A percentile compares a stretch with the other conserved stretches of the same genome.
phyloP scores from a whole-genome alignment of 1,140 invertebrate species.

The Anadara kagoshimensis region DNA sequence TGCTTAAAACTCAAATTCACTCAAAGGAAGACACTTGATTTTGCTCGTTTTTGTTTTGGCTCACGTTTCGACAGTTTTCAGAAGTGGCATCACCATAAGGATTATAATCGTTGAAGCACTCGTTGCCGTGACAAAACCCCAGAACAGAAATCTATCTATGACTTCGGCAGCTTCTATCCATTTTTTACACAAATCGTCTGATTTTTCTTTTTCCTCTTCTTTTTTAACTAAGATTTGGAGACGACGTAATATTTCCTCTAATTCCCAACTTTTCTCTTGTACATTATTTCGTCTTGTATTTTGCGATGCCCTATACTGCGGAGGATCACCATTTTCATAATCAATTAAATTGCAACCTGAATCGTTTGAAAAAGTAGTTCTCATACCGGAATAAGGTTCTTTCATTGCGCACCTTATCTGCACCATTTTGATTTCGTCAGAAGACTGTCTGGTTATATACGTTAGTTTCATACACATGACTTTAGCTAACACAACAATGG shows the following conservation, averaged over 20 bases:
- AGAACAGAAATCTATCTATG: conserved; percentile 78
- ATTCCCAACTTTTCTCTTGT: conserved; percentile 23
- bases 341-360: conserved; percentile 62
- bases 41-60: too few species aligned
- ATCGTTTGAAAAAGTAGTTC: conserved; percentile 51
- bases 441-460: conserved; percentile 31
- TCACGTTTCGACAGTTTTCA: background rate
- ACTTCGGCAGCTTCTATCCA: conserved; percentile 77
- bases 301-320: background rate
- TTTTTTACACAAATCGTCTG: conserved; percentile 73
- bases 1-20: too few species aligned
- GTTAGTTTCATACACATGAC: conserved; percentile 46
- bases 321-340: conserved; percentile 49
- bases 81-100: conserved; percentile 63
- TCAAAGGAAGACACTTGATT: too few species aligned
- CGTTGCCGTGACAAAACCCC: conserved; percentile 77
- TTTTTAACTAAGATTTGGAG: conserved; percentile 45
- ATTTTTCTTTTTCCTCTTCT: conserved; percentile 59
- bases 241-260: conserved; percentile 35
- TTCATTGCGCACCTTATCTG: background rate
- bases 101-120: conserved; percentile 75
- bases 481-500: conserved; percentile 39
- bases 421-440: background rate
- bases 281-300: background rate
- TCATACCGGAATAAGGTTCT: conserved; percentile 27